These are phyloP conservation scores for Sander vitreus DNA, from an alignment of 2,113 vertebrate species.

Conservation along the genomic window DNA sequence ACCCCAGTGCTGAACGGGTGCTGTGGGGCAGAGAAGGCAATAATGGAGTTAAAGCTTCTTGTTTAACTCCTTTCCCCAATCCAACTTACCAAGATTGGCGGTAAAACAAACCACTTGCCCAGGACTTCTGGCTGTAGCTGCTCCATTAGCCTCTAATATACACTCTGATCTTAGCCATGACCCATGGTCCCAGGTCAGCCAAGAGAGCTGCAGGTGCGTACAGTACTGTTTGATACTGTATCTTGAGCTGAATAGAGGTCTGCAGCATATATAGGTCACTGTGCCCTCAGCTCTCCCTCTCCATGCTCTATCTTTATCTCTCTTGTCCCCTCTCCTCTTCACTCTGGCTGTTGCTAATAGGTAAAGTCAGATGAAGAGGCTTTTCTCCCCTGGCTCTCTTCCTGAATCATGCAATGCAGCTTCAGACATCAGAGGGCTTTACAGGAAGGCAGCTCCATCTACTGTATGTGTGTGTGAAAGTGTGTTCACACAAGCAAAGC, in stretches of 20 bases:
- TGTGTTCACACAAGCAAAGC: constrained; percentile 33
- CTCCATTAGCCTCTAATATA: background rate
- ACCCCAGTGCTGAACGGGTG: background rate
- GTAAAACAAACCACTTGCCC: background rate
- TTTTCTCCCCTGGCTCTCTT: constrained; percentile 62
- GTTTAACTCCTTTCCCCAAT: background rate
- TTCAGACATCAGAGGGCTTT: constrained; percentile 71
- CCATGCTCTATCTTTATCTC: constrained; percentile 40
- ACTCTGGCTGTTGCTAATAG: constrained; percentile 61
- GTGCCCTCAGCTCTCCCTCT: constrained; percentile 64
- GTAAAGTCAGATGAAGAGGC: constrained; percentile 74
- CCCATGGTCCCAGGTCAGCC: constrained; percentile 46
- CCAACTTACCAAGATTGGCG: background rate
- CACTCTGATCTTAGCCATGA: constrained; percentile 23
- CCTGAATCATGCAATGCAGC: constrained; percentile 74
- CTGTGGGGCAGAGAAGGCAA: constrained; percentile 2
- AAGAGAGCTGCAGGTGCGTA: constrained; percentile 49
- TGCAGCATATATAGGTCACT: constrained; percentile 76
- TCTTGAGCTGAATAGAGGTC: constrained; percentile 11
- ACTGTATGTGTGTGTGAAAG: constrained; percentile 14
- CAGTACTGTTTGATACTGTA: constrained; percentile 44
- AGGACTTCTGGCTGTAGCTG: background rate
- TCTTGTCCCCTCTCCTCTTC: constrained; percentile 29
- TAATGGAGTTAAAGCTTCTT: constrained; percentile 24
- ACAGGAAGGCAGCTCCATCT: constrained; percentile 17